phyloP scores from a whole-genome alignment of 2,888 invertebrate species.

The Cylloceria caligata region DNA sequence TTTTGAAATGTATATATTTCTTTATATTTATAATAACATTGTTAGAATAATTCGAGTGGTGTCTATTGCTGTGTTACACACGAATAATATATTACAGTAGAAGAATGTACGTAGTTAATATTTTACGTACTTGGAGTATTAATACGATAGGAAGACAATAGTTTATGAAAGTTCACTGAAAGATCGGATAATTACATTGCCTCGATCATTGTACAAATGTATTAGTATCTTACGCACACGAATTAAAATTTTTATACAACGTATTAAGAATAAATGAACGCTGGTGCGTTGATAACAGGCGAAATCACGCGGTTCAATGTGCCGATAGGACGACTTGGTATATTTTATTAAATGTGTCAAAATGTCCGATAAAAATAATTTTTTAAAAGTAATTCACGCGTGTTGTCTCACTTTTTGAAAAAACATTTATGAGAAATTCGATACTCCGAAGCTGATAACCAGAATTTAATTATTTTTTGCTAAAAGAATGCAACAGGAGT shows the following conservation, averaged over 20 bases:
- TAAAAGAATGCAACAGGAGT: slow-evolving; percentile 25
- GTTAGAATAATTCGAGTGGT: background rate
- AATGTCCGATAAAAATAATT: slow-evolving; percentile 10
- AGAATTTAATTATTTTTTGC: background rate
- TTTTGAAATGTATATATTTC: background rate
- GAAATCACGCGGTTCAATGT: background rate
- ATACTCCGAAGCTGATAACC: too few relatives aligned
- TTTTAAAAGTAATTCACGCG: slow-evolving; percentile 6
- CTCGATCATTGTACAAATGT: slow-evolving; percentile 45
- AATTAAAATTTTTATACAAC: slow-evolving; percentile 52
- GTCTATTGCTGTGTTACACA: background rate
- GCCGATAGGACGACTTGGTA: background rate
- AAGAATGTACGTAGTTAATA: slow-evolving; percentile 6
- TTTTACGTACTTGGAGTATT: slow-evolving; percentile 23
- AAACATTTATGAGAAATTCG: background rate
- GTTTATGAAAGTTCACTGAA: slow-evolving; percentile 1
- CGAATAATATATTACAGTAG: background rate
- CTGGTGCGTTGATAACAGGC: slow-evolving; percentile 13
- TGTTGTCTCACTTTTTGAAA: background rate
- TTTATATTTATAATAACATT: background rate
- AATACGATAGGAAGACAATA: slow-evolving; percentile 24
- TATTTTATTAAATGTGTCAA: slow-evolving; percentile 8
- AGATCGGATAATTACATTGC: background rate
- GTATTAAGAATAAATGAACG: slow-evolving; percentile 57
- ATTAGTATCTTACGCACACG: slow-evolving; percentile 28